Percentiles rank a stretch among this genome's conserved stretches.
Conservation (phyloP, 1,140 invertebrate genomes). For the Drosophila littoralis region DNA sequence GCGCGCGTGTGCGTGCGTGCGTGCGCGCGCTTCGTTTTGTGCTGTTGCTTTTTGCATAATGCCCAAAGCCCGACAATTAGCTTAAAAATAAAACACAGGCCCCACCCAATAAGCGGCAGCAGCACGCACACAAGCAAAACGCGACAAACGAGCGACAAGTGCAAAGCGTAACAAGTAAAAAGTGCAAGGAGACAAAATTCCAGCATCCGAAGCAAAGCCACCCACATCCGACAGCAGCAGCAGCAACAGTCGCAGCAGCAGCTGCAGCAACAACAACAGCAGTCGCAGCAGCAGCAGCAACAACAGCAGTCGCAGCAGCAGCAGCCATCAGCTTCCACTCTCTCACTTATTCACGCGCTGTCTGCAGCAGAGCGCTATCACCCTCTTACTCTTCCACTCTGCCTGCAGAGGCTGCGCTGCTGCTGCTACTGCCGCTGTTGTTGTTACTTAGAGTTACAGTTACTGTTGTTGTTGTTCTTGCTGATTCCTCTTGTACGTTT, state of each 20-base stretch:
- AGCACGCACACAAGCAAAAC: conserved; percentile 8
- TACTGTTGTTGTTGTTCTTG: conserved; percentile 18
- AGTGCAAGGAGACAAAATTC: conserved; percentile 46
- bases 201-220: conserved; percentile 41
- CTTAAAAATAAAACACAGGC: conserved; percentile 52
- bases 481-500: conserved; percentile 25
- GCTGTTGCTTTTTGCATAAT: conserved; percentile 43
- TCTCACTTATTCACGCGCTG: background rate
- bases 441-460: conserved; percentile 5
- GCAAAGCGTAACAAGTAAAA: conserved; percentile 72
- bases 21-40: background rate
- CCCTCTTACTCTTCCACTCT: background rate
- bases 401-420: background rate
- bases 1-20: background rate
- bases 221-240: conserved; percentile 32
- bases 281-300: background rate
- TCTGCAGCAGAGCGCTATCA: background rate
- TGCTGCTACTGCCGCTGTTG: background rate
- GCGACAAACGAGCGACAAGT: conserved; percentile 27
- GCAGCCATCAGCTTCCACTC: conserved; percentile 3
- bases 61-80: conserved; percentile 54
- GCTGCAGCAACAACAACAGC: conserved; percentile 1
- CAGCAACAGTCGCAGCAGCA: conserved; percentile 4
- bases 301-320: background rate
- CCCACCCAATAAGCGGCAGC: conserved; percentile 42